These are phyloP conservation scores for Scylla paramamosain DNA, from an alignment of 1,140 invertebrate genomes.

Conservation along the genomic window DNA sequence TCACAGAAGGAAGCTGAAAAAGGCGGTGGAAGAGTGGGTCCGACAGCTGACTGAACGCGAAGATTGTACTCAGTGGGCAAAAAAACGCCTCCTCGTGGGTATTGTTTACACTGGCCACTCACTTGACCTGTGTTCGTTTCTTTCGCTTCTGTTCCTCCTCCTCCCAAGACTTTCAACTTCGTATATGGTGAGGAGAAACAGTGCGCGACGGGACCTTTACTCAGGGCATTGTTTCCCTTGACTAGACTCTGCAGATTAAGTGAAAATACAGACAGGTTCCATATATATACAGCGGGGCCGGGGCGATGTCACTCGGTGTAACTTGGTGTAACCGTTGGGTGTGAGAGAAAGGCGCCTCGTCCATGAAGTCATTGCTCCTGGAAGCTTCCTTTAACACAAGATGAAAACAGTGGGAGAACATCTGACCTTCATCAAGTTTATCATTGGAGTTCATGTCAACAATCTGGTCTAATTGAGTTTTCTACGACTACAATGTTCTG, in stretches of 20 bases:
- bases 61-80: not conserved
- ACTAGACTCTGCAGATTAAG: not conserved
- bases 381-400: no score
- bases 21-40: not conserved
- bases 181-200: conserved; percentile 2
- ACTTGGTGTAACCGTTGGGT: not conserved
- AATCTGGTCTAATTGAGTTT: not conserved
- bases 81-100: not conserved
- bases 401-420: not conserved
- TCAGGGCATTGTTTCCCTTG: not conserved
- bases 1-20: not conserved
- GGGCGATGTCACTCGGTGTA: not conserved
- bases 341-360: not conserved
- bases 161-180: not conserved
- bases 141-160: not conserved
- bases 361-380: not conserved
- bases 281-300: not conserved
- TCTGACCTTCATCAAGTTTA: not conserved
- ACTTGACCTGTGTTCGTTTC: not conserved
- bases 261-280: not conserved
- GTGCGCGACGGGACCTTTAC: not conserved
- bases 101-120: not conserved
- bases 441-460: not conserved
- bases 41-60: not conserved
- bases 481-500: not conserved